Conservation (phyloP, 92 coral and sea anemone genomes). For the Anthopleura xanthogrammica region DNA sequence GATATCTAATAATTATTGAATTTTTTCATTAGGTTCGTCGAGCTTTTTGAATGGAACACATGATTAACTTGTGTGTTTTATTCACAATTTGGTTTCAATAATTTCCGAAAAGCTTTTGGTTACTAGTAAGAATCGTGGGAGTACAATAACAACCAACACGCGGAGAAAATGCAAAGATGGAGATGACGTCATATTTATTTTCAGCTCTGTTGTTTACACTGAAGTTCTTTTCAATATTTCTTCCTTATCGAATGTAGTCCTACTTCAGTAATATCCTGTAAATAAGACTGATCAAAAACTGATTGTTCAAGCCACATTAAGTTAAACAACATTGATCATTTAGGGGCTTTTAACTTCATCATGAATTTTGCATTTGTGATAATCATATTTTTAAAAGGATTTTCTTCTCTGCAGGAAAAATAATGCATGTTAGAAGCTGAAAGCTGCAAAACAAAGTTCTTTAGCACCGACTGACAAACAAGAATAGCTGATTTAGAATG, state of each 20-base stretch:
- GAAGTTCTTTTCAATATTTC: not conserved
- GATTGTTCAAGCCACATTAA: not conserved
- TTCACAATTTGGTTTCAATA: not conserved
- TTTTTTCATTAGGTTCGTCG: not conserved
- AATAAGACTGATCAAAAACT: not conserved
- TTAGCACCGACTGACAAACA: not conserved
- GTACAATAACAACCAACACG: not conserved
- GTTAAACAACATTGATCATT: not conserved
- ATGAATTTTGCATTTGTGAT: not conserved
- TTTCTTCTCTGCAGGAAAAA: not conserved
- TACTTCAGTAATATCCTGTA: not conserved
- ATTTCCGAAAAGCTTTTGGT: not conserved
- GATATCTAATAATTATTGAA: not conserved
- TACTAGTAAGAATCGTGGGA: slow-evolving; percentile 5
- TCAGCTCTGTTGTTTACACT: not conserved
- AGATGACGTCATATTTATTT: slow-evolving; percentile 2
- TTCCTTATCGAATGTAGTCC: not conserved
- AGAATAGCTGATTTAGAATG: not conserved
- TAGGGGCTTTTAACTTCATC: not conserved
- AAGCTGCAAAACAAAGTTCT: not conserved
- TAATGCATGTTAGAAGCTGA: not conserved
- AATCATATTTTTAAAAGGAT: not conserved
- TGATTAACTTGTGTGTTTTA: not conserved
- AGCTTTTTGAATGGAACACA: not conserved
- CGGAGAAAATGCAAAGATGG: not conserved